These are phyloP conservation scores for Umimayanthus chanpuru DNA, from an alignment of 92 coral and sea anemone genomes.

Conservation along the genomic window DNA sequence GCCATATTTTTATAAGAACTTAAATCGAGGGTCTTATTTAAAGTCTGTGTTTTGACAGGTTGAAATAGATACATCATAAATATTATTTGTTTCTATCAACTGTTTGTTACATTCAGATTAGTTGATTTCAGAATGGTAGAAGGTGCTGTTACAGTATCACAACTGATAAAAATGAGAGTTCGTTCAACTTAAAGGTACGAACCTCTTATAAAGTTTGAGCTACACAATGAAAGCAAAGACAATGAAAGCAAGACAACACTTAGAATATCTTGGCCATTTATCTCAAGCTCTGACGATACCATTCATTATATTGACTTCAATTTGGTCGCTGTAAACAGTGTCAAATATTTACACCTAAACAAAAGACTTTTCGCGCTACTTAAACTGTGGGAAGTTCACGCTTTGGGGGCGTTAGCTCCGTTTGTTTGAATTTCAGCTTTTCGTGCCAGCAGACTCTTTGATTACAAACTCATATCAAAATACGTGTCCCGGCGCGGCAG, in stretches of 20 bases:
- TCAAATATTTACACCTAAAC: neutral
- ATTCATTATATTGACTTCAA: too few relatives aligned
- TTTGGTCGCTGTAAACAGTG: neutral
- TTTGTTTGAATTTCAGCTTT: neutral
- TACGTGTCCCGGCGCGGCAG: too few relatives aligned
- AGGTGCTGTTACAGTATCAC: neutral
- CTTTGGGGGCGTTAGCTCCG: neutral
- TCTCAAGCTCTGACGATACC: neutral
- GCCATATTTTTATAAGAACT: neutral
- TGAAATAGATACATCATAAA: slow-evolving; percentile 1
- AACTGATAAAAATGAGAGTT: neutral
- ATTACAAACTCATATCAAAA: too few relatives aligned
- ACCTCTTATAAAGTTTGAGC: too few relatives aligned
- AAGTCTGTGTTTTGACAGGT: neutral
- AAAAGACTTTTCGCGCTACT: too few relatives aligned
- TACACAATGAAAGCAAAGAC: too few relatives aligned
- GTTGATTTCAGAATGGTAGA: neutral
- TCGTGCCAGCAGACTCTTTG: too few relatives aligned
- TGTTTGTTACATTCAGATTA: neutral
- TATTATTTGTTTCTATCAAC: neutral
- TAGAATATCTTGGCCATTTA: too few relatives aligned
- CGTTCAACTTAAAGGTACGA: neutral
- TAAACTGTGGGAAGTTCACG: too few relatives aligned
- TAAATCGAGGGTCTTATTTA: too few relatives aligned
- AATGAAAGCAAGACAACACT: too few relatives aligned